phyloP scores from a whole-genome alignment of 92 coral and sea anemone species.

The Desmophyllum pertusum region DNA sequence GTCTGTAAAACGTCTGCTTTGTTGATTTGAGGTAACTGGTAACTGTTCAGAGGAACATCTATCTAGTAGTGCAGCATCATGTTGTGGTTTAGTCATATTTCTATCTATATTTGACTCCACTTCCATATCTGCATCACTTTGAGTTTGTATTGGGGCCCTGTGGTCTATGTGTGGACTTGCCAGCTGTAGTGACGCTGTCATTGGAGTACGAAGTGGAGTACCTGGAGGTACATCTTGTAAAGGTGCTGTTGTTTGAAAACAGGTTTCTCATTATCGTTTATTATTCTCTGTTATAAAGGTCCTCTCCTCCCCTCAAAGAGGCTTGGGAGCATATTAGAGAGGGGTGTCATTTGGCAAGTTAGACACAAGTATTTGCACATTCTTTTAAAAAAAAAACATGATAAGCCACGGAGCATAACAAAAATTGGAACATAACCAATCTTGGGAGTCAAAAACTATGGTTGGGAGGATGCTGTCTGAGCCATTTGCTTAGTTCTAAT shows the following conservation, averaged over 20 bases:
- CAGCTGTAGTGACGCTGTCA: not conserved
- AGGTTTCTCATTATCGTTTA: not conserved
- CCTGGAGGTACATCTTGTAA: not conserved
- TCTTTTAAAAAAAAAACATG: too few species aligned
- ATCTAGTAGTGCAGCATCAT: not conserved
- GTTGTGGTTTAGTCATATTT: not conserved
- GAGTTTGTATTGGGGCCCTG: slow-evolving; percentile 3
- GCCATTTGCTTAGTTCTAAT: too few species aligned
- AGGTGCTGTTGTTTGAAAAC: not conserved
- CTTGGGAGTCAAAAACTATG: not conserved
- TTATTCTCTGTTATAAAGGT: not conserved
- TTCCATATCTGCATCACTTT: not conserved
- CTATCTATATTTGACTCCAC: not conserved
- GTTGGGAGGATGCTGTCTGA: not conserved
- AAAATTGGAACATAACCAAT: not conserved
- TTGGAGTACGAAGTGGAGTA: not conserved
- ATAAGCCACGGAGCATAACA: not conserved
- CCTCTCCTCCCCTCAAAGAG: not conserved
- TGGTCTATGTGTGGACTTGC: not conserved
- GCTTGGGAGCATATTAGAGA: too few species aligned
- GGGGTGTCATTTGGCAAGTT: not conserved
- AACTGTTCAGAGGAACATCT: not conserved
- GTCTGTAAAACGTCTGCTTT: slow-evolving; percentile 4
- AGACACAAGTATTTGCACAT: too few species aligned
- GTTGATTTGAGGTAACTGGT: slow-evolving; percentile 1